Evolutionary conservation across 2,888 invertebrate genomes (phyloP).

Genomic region (Bugula neritina): DNA sequence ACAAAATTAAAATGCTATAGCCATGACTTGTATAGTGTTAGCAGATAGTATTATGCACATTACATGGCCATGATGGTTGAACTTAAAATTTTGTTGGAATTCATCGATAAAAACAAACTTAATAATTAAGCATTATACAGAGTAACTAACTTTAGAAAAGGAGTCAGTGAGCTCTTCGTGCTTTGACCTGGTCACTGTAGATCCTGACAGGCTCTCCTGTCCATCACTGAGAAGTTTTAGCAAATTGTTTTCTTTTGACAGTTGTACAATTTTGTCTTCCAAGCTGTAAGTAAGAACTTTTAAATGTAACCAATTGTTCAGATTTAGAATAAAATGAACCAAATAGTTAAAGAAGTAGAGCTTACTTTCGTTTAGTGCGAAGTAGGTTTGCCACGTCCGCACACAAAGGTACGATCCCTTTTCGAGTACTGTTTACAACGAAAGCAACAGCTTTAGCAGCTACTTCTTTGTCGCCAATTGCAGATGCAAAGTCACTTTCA

Average conservation of each 20-base stretch:
- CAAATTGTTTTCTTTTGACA: slow-evolving; percentile 42
- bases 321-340: too few species aligned
- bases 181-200: not conserved
- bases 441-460: slow-evolving; percentile 51
- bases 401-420: slow-evolving; percentile 51
- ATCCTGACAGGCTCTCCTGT: not conserved
- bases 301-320: too few species aligned
- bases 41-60: too few species aligned
- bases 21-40: too few species aligned
- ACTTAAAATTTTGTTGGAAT: too few species aligned
- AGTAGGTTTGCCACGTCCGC: slow-evolving; percentile 51
- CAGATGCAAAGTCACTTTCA: not conserved
- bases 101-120: too few species aligned
- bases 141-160: not conserved
- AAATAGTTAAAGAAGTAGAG: not conserved
- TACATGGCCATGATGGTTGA: too few species aligned
- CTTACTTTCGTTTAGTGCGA: slow-evolving; percentile 43
- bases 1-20: too few species aligned
- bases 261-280: slow-evolving; percentile 42
- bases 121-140: too few species aligned
- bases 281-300: slow-evolving; percentile 42
- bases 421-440: slow-evolving; percentile 51
- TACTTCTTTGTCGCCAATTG: slow-evolving; percentile 48
- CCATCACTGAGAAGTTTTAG: slow-evolving; percentile 31
- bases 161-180: not conserved